Evolutionary conservation across 2,888 invertebrate species (phyloP).

Genomic region (Coronaproctus castanopsis): DNA sequence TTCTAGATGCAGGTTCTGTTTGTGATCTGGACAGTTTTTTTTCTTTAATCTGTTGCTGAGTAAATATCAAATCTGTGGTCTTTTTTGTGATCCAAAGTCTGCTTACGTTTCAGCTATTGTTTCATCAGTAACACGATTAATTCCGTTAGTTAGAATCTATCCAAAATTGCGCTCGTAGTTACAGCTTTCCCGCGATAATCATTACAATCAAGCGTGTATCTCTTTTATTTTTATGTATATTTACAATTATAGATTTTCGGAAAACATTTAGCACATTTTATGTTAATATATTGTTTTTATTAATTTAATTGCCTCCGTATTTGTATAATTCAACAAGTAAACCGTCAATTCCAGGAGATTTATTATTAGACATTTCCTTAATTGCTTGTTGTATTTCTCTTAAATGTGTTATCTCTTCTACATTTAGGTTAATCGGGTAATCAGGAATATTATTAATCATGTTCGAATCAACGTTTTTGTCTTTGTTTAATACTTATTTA

Average conservation of each 20-base stretch:
- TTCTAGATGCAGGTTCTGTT: background rate
- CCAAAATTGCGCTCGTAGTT: background rate
- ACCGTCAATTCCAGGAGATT: background rate
- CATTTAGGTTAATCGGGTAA: background rate
- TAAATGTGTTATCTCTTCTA: background rate
- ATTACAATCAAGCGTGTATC: background rate
- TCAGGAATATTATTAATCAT: background rate
- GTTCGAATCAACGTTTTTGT: background rate
- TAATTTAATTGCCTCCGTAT: background rate
- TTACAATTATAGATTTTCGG: background rate
- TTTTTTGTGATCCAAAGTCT: background rate
- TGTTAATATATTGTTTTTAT: background rate
- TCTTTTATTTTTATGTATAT: background rate
- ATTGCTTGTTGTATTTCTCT: background rate
- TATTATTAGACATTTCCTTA: background rate
- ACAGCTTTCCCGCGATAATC: background rate
- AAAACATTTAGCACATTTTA: background rate
- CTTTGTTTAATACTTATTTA: too few relatives aligned
- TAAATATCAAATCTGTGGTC: too few relatives aligned
- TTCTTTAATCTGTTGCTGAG: too few relatives aligned
- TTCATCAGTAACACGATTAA: background rate
- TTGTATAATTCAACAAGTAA: background rate
- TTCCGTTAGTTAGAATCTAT: background rate
- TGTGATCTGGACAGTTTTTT: background rate
- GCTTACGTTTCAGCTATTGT: background rate